Evolutionary conservation across 2,113 vertebrate species (phyloP).

Genomic region (Setophaga petechia): DNA sequence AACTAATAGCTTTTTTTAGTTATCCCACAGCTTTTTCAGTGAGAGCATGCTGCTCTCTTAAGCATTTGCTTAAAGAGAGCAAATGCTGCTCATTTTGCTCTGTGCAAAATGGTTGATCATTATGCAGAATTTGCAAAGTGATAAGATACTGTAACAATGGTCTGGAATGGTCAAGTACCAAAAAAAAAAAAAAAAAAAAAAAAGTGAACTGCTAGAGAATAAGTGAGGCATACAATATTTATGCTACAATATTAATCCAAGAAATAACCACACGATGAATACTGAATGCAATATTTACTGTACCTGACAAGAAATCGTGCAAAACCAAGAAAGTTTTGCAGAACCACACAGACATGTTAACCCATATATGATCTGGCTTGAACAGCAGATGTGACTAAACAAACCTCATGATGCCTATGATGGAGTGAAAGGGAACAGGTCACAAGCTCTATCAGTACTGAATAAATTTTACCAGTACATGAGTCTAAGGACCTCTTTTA

Average conservation of each 20-base stretch:
- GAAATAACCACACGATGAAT: neutral
- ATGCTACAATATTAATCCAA: neutral
- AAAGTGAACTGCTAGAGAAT: neutral
- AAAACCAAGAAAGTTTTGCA: neutral
- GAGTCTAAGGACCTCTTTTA: neutral
- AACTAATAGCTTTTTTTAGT: neutral
- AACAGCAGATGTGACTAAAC: neutral
- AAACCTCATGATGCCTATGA: neutral
- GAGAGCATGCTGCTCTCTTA: neutral
- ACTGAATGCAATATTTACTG: neutral
- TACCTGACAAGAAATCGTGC: neutral
- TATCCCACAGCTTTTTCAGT: neutral
- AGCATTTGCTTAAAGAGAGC: too few relatives aligned
- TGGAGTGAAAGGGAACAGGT: neutral
- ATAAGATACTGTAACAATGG: neutral
- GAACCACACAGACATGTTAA: neutral
- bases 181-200: neutral
- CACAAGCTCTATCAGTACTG: neutral
- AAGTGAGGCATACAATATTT: neutral
- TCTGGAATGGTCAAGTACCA: rapidly evolving
- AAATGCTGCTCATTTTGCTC: too few relatives aligned
- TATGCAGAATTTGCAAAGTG: neutral
- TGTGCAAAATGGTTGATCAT: neutral
- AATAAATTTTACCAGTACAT: neutral
- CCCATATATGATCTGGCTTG: neutral